These are phyloP conservation scores for Lathronympha strigana DNA, from an alignment of 2,888 invertebrate species.

Conservation along the genomic window DNA sequence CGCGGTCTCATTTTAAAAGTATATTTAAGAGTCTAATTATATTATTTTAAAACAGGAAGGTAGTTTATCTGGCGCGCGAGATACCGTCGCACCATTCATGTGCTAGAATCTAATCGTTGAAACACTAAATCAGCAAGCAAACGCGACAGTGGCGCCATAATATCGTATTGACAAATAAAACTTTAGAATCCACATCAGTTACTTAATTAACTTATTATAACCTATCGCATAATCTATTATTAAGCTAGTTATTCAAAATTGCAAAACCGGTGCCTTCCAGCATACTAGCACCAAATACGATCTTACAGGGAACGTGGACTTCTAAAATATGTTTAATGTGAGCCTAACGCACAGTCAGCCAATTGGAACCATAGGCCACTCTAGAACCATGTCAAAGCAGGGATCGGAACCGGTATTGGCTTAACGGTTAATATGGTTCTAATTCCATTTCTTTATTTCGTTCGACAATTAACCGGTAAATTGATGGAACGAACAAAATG, in stretches of 20 bases:
- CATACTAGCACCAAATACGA: conserved; percentile 25
- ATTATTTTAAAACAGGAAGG: no score
- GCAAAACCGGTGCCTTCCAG: conserved; percentile 18
- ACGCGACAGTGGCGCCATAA: neutral
- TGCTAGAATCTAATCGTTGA: neutral
- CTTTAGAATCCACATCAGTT: neutral
- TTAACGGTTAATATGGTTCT: no score
- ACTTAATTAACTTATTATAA: conserved; percentile 12
- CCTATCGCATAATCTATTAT: conserved; percentile 19
- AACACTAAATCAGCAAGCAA: no score
- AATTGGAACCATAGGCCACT: no score
- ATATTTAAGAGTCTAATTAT: no score
- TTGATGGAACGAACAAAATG: no score
- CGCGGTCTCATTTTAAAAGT: no score
- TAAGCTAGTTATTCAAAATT: conserved; percentile 28
- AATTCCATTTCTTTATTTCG: no score
- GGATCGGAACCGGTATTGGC: no score
- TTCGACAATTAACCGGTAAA: no score
- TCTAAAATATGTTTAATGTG: conserved; percentile 21
- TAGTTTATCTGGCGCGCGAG: no score
- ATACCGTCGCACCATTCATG: neutral
- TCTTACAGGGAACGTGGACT: conserved; percentile 1
- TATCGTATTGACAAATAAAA: conserved; percentile 1
- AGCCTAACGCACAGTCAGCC: conserved; percentile 2
- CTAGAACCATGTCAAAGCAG: no score